Base-by-base conservation (phyloP, 1,140 invertebrate species). In the Centruroides sculpturatus region DNA sequence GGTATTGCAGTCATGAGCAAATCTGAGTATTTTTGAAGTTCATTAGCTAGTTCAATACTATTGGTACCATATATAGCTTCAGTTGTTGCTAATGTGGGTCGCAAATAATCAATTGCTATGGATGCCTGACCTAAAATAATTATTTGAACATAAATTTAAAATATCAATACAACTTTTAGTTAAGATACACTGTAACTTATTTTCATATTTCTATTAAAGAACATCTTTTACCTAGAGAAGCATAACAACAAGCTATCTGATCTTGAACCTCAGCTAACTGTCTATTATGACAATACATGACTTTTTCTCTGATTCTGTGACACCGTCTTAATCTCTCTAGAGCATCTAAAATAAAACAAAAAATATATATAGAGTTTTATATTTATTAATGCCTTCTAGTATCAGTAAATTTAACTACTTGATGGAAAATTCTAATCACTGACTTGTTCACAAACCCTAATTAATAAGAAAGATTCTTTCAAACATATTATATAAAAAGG, bases 31-130 rank as follows among this genome's bases (percentile, higher is more conserved):
- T 76, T 76, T 56, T 73, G 76, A 34, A 82, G 70, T 70, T 82
- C 80, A 60, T 78, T 72, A 0, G 73, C 76, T 59, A 80, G 64
- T 71, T 83, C 81, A 55, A 82, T 72, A 65, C 81, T 82, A 47
- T 72, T 70, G 8, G 61, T 62, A 0, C 81, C 82, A 73, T 76
- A 83, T 57, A 74, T 71, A 61, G 75, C 68, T 63, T 74, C 73
- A n/a, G 80, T 68, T 47, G 73, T 70, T 4, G 65, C 52, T 12
- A 82, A 63, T 66, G 74, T 77, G 50, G 74, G 60, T 62, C 77
- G 69, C 5, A 81, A 66, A 66, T 75, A 77, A 5, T 68, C 64
- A 57, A 76, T 68, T 47, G 78, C 73, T 59, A 74, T 41, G 41
- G 41, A 41, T 41, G 41, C 41, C 41, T 41, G 41, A 41, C 41